Evolutionary conservation across 2,113 vertebrate genomes (phyloP), one percentile per base, ranked within the genome.

Genomic region (Hippocampus comes): DNA sequence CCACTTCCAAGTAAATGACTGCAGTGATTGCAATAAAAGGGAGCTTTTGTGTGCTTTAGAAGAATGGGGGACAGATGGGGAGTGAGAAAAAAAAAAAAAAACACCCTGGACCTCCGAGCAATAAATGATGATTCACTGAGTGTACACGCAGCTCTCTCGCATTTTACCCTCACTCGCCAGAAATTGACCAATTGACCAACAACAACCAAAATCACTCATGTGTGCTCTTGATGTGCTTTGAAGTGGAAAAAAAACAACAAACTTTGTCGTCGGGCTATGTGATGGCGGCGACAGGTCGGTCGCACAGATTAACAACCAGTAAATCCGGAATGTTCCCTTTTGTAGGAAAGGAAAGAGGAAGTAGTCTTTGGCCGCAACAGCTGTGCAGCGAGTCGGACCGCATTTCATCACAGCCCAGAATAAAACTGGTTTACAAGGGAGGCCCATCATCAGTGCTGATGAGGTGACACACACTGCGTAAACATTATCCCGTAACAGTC

Each of bases 101-200:
- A 30, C 23, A 15, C 56, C 0, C 0, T 59, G 46, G 11, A 9
- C 42, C 42, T 48, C 46, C 14, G 46, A 48, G 46, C 1, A 43
- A 43, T 48, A 48, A 15, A 48, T 48, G 12, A 48, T 14, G 14
- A 17, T 59, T 14, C 23, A 11, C n/a, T 17, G 14, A 53, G 51
- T 67, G 77, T 63, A 70, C 51, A 75, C 72, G 71, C 60, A 71
- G 38, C 59, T 78, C 11, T 46, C 11, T 46, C 2, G 2, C 21
- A 9, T 79, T 78, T 75, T 67, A 66, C 76, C 12, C 23, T 42
- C 63, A 61, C 7, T 38, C 6, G 51, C 63, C 65, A 78, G 73
- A 80, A 73, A 68, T 12, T 2, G 48, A 21, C 70, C 81, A 68
- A 76, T 83, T 87, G 71, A 90, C 82, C 80, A 65, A 56, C 60